Base-by-base conservation (phyloP, 2,888 invertebrate species). In the Hydropsyche betteni region DNA sequence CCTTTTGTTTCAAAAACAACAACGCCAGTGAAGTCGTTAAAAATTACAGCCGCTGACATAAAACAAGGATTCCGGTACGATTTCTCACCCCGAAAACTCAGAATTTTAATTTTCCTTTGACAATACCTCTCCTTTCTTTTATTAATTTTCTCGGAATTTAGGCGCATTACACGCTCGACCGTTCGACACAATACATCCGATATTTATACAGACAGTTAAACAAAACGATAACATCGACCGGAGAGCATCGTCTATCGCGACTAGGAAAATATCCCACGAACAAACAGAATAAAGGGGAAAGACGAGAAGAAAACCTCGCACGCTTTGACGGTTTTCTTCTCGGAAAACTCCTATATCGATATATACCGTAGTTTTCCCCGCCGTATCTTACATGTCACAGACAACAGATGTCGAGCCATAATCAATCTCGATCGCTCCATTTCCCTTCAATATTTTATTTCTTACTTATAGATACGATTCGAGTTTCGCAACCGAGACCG, bases 331-430 rank as follows among this genome's bases (percentile, higher is more conserved):
- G 44, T 10, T 8, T 44, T 10, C 44, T 44, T 10, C 7, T 6
- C 44, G 44, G 44, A 44, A 44, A 44, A 44, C 44, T 10, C 7
- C 10, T 10, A 10, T 44, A 44, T 44, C 6, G 10, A 44, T 7
- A 7, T 6, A 7, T 7, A 44, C 44, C 44, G 44, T 10, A 44
- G 10, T 44, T 44, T 44, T 44, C 44, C 10, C 44, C 7, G 44
- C 7, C 44, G 44, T 44, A 44, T 44, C 44, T 44, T 1, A 10
- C 44, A 44, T 10, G 24, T 24, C 24, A 2, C 53, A 12, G 58
- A 58, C 58, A 58, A 58, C 58, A 58, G 58, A 58, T 58, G 58
- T 58, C 58, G 14, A 58, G 8, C 58, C 58, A 58, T 58, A 58
- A 58, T 58, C 58, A 58, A 58, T 58, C 58, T 58, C 24, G 58